A percentile compares a stretch with the other conserved stretches of the same genome.
Conservation (phyloP, 2,797 vertebrate species). For the Urocyon cinereoargenteus region DNA sequence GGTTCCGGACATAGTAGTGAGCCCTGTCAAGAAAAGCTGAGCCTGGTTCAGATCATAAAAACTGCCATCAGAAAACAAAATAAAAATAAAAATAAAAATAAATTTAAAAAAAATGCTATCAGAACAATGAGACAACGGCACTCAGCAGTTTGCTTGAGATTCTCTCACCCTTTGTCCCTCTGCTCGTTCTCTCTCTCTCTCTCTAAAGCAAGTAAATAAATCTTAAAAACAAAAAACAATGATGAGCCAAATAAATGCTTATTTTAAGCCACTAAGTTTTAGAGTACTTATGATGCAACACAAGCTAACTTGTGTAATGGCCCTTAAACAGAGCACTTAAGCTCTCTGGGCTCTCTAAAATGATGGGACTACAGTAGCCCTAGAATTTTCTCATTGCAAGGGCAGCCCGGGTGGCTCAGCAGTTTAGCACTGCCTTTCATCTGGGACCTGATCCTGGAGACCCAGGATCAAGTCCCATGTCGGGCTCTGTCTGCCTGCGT, state of each 20-base stretch:
- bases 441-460: too few species aligned
- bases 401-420: too few species aligned
- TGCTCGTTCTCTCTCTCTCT: neutral
- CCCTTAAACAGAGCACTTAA: neutral
- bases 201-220: neutral
- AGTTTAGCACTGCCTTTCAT: too few species aligned
- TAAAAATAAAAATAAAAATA: too few species aligned
- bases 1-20: neutral
- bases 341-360: neutral
- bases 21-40: neutral
- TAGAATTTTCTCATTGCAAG: neutral
- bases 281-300: neutral
- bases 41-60: neutral
- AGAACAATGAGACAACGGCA: neutral
- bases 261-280: slow-evolving; percentile 27
- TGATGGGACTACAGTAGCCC: neutral
- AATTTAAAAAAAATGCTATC: neutral
- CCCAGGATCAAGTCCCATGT: too few species aligned
- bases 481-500: too few species aligned
- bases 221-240: neutral
- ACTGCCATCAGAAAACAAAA: neutral
- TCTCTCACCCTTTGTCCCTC: neutral
- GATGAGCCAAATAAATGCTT: slow-evolving; percentile 22
- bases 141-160: neutral
- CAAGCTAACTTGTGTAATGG: slow-evolving; percentile 28